Evolutionary conservation across 1,140 invertebrate species (phyloP), one percentile per base, ranked within the genome.

Genomic region (Drosophila ironensis): DNA sequence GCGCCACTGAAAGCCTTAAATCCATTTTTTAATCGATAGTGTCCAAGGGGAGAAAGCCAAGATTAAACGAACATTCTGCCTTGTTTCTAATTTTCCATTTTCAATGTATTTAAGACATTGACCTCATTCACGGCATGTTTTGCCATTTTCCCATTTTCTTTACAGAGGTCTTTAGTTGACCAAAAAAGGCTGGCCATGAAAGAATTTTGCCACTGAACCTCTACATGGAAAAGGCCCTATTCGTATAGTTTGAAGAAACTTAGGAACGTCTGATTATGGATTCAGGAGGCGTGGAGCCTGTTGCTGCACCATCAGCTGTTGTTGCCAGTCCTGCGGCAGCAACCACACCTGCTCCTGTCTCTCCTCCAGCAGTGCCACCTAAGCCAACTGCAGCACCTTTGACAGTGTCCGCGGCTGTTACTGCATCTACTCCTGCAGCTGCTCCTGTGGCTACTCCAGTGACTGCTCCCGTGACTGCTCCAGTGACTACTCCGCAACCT

Each of bases 11-110:
- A 37, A 52, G 57, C 20, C 19, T 5, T 71, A 52, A 51, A 54
- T 45, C 30, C 59, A 66, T 70, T 51, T 30, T 37, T 35, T 38
- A 47, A 74, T 74, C 27, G 75, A 73, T 80, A 54, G 22, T 17
- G 14, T 40, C 14, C 2, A 16, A 9, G 12, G 8, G 2, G 33
- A 45, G 25, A 63, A 14, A 20, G 12, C n/a, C n/a, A 40, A 22
- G 7, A n/a, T n/a, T n/a, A n/a, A n/a, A n/a, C n/a, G n/a, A n/a
- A n/a, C n/a, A n/a, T n/a, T n/a, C n/a, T n/a, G n/a, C n/a, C n/a
- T 11, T 17, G 40, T 25, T 7, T 6, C 17, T 3, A 22, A 6
- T n/a, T 22, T 28, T 50, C 16, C 30, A 27, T 17, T 17, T 11
- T 47, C 11, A n/a, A 27, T 8, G n/a, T n/a, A n/a, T n/a, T n/a